Evolutionary conservation across 2,888 invertebrate species (phyloP).

Genomic region (Imbricaverruca yamaguchii): DNA sequence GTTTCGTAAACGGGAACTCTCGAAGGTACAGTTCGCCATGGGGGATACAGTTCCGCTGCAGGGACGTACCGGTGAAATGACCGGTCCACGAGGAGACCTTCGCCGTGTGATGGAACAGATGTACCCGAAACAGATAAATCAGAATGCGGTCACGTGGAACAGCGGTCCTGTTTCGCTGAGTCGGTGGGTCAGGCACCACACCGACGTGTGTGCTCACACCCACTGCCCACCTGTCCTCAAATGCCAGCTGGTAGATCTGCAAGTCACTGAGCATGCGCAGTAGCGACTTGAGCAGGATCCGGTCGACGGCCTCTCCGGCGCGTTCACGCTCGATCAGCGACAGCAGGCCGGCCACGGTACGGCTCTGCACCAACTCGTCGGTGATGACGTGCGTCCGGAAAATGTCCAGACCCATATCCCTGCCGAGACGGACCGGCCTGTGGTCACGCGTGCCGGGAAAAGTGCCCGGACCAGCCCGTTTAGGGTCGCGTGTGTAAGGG

Average conservation of each 20-base stretch:
- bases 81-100: too few relatives aligned
- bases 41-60: too few relatives aligned
- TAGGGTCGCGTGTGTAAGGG: not conserved
- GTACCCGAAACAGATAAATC: too few relatives aligned
- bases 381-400: slow-evolving; percentile 85
- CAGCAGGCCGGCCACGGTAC: slow-evolving; percentile 87
- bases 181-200: too few relatives aligned
- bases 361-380: slow-evolving; percentile 76
- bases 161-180: too few relatives aligned
- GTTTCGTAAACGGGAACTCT: too few relatives aligned
- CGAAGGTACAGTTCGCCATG: too few relatives aligned
- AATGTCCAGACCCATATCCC: slow-evolving; percentile 94
- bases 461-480: slow-evolving; percentile 31
- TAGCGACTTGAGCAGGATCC: slow-evolving; percentile 84
- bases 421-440: slow-evolving; percentile 38
- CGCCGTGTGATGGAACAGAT: too few relatives aligned
- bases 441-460: too few relatives aligned
- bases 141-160: too few relatives aligned
- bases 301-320: slow-evolving; percentile 85
- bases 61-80: too few relatives aligned
- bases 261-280: slow-evolving; percentile 93
- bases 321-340: slow-evolving; percentile 89
- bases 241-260: slow-evolving; percentile 62
- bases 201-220: slow-evolving; percentile 2
- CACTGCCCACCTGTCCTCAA: slow-evolving; percentile 35